phyloP scores from a whole-genome alignment of 2,888 invertebrate species.

The Zaprionus lineosus region DNA sequence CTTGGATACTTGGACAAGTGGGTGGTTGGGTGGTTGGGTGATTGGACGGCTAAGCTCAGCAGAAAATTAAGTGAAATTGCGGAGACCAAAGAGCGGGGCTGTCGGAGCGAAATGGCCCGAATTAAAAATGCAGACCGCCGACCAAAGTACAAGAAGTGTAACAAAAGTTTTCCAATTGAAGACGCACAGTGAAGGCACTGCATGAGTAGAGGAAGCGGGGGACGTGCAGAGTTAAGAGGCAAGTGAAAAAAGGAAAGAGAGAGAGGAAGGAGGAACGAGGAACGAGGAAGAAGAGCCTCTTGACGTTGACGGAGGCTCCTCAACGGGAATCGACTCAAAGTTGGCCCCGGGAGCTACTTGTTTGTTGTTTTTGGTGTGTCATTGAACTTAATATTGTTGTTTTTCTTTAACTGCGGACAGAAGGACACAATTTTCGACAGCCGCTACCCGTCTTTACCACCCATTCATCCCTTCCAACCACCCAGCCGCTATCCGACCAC shows the following conservation, averaged over 20 bases:
- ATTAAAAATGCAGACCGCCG: slow-evolving; percentile 38
- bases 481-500: too few species aligned
- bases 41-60: slow-evolving; percentile 52
- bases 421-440: slow-evolving; percentile 17
- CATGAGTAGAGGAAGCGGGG: background rate
- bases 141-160: slow-evolving; percentile 53
- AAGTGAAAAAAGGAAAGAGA: too few species aligned
- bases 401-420: slow-evolving; percentile 32
- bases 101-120: background rate
- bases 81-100: background rate
- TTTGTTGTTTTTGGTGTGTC: slow-evolving; percentile 56
- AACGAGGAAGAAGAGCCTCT: slow-evolving; percentile 24
- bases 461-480: too few species aligned
- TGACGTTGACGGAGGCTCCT: slow-evolving; percentile 68
- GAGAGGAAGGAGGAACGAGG: background rate
- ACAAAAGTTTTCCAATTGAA: slow-evolving; percentile 71
- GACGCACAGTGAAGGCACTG: slow-evolving; percentile 15
- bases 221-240: background rate
- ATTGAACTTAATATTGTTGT: slow-evolving; percentile 70
- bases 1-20: background rate
- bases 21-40: slow-evolving; percentile 39
- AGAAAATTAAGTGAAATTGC: slow-evolving; percentile 37
- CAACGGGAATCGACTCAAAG: slow-evolving; percentile 32
- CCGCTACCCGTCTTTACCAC: too few species aligned
- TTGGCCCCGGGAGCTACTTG: slow-evolving; percentile 33